Evolutionary conservation across 2,113 vertebrate genomes (phyloP), one percentile per base, ranked within the genome.

Genomic region (Chaenogobius annularis): DNA sequence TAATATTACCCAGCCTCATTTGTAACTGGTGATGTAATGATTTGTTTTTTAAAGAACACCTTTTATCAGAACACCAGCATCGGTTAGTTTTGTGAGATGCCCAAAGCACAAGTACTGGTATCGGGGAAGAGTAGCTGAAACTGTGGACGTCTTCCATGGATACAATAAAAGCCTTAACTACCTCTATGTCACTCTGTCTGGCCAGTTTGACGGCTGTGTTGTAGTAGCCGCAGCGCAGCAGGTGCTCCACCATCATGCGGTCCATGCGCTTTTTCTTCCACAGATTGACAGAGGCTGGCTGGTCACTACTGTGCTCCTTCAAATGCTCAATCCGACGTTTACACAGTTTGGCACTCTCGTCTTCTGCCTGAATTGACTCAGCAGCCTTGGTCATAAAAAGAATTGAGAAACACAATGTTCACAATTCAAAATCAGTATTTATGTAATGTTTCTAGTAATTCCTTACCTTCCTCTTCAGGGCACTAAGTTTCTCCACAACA

Each of bases 201-300:
- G 97, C 97, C 67, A 99, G 92, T 85, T 97, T 98, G 2, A 99
- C 97, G 0, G 97, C 98, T 0, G 97, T 99, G 89, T 95, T 98
- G 91, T 99, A 99, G 91, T 98, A 99, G 75, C 97, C 97, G 0
- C 97, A 99, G 82, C 98, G 97, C 23, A 99, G 89, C 55, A 99
- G 93, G 55, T 99, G 98, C 46, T 99, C 98, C 88, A 96, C 97
- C 97, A 99, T 99, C 98, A 99, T 98, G 20, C 98, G 96, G 82
- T 99, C 98, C 97, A 99, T 99, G 62, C 98, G 95, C 15, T 98
- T 97, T 89, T 96, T 95, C 93, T 99, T 99, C 98, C 98, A 99
- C 90, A 98, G 91, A 81, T 95, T 95, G 48, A 96, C 96, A 0
- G 95, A 96, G 0, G 97, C 95, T 0, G 94, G 95, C 85, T 98